A percentile compares a stretch with the other conserved stretches of the same genome.
These are phyloP conservation scores for Dolichopus griseipennis DNA, from an alignment of 2,888 invertebrate species.

Conservation along the genomic window DNA sequence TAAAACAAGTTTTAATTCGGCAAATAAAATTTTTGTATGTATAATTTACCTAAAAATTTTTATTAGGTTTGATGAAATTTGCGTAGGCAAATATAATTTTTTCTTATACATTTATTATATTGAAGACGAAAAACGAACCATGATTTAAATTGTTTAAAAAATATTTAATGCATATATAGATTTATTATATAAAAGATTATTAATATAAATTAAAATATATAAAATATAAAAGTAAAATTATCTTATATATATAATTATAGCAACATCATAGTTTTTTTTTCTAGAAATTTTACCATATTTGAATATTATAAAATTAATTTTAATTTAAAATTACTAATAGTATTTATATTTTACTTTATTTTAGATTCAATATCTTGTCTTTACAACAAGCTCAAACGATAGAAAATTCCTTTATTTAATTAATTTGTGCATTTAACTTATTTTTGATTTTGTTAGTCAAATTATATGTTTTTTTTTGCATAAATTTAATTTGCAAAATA, in stretches of 20 bases:
- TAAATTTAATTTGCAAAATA: not conserved
- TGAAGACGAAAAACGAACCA: too few species aligned
- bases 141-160: too few species aligned
- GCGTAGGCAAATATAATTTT: not conserved
- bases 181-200: too few species aligned
- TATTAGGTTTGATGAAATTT: not conserved
- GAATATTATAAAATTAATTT: too few species aligned
- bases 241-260: too few species aligned
- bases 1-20: constrained; percentile 1
- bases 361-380: not conserved
- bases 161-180: too few species aligned
- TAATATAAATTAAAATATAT: too few species aligned
- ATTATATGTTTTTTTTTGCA: not conserved
- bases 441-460: not conserved
- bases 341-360: not conserved
- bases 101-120: not conserved
- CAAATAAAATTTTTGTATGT: not conserved
- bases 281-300: too few species aligned
- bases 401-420: not conserved
- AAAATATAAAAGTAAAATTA: too few species aligned
- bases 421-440: not conserved
- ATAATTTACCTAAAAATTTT: not conserved
- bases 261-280: too few species aligned
- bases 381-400: not conserved
- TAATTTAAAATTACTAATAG: too few species aligned